Base-by-base conservation (phyloP, 2,888 invertebrate species). In the Serrognathus titanus region DNA sequence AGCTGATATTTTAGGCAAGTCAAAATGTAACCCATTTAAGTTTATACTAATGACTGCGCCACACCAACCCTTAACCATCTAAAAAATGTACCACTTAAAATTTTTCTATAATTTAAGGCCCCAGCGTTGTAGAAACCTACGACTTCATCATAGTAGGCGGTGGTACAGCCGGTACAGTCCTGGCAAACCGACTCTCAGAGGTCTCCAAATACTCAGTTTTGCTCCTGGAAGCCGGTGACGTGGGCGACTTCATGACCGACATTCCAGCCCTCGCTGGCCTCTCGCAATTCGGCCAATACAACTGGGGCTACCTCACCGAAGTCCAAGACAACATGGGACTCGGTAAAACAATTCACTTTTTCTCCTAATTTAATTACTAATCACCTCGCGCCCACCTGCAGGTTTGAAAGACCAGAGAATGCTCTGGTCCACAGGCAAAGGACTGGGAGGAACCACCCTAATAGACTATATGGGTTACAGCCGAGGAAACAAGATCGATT, bases 391-490 rank as follows among this genome's bases (percentile, higher is more conserved):
- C 4, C 24, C 4, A 1, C 24, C 24, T 31, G 6, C 24, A 31
- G 24, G 24, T 31, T 31, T 31, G 6, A 31, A 31, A 31, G 24
- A 31, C 24, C 24, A 31, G 24, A 31, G 24, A 7, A 31, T 31
- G 24, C 24, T 31, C 24, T 31, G 24, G 24, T 31, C 80, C 45
- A 31, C 24, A 12, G 85, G 85, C 0, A 85, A 86, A 68, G 81
- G 81, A 9, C 73, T 85, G 10, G 90, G 89, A 0, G 89, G 89
- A 0, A 79, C 81, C 1, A 84, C 85, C 9, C 77, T 79, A 0
- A 79, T 86, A 3, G 89, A 88, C 71, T 83, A 78, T n/a, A 85
- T 88, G 85, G 54, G 86, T 0, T 84, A 88, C 68, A 69, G 85
- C 0, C 77, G 84, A 3, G 89, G 89, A 0, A 85, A 85, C 72